These are phyloP conservation scores for Tachypleus tridentatus DNA, from an alignment of 1,140 invertebrate species.

Conservation along the genomic window DNA sequence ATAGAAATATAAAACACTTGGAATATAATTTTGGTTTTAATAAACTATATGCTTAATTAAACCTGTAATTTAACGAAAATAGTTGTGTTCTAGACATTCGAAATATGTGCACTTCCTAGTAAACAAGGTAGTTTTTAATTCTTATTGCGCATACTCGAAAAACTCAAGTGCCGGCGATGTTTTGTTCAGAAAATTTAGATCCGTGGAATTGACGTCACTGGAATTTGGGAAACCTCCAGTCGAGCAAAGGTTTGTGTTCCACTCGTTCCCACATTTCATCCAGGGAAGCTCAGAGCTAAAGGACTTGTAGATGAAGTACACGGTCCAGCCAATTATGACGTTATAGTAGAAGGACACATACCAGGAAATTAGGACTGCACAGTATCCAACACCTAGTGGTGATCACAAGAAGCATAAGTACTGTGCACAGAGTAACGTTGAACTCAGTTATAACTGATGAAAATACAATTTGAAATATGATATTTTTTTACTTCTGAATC, in stretches of 20 bases:
- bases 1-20: too few relatives aligned
- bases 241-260: constrained; percentile 37
- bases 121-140: constrained; percentile 4
- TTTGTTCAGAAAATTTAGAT: constrained; percentile 20
- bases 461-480: not conserved
- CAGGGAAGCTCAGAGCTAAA: constrained; percentile 37
- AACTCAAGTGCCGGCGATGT: constrained; percentile 34
- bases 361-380: constrained; percentile 44
- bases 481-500: not conserved
- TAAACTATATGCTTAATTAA: too few relatives aligned
- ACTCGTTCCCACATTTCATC: constrained; percentile 38
- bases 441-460: not conserved
- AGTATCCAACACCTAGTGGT: constrained; percentile 42
- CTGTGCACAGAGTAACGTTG: not conserved
- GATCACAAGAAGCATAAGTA: not conserved
- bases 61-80: too few relatives aligned
- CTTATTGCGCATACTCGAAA: constrained; percentile 30
- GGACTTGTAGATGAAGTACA: constrained; percentile 39
- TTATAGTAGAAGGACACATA: constrained; percentile 44
- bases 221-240: not conserved
- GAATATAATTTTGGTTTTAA: too few relatives aligned
- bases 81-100: too few relatives aligned
- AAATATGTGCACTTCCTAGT: too few relatives aligned
- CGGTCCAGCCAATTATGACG: constrained; percentile 42
- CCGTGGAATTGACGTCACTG: constrained; percentile 14